Conservation (phyloP, 2,797 vertebrate genomes). For the Platyrinchus mystaceus region DNA sequence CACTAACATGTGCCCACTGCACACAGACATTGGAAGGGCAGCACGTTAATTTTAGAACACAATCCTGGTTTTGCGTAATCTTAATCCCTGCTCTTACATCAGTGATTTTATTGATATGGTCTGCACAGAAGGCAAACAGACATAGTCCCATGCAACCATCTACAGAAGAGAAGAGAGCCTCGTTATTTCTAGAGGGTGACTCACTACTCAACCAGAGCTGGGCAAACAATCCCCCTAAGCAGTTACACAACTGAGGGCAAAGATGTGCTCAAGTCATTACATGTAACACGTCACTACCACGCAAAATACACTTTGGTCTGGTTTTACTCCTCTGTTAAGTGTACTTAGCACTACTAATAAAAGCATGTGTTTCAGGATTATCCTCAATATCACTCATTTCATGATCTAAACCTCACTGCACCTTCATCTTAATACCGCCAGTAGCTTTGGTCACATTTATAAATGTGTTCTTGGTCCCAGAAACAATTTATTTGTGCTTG, state of each 20-base stretch:
- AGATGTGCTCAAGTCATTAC: background rate
- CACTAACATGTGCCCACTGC: background rate
- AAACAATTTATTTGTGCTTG: slow-evolving; percentile 47
- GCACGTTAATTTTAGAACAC: background rate
- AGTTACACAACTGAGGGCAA: background rate
- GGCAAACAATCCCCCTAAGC: background rate
- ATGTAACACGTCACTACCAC: background rate
- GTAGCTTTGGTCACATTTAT: slow-evolving; percentile 21
- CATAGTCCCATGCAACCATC: background rate
- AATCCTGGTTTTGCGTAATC: background rate
- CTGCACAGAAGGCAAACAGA: background rate
- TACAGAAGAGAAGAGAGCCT: background rate
- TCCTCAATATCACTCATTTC: background rate
- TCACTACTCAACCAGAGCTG: background rate
- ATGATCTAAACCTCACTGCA: background rate
- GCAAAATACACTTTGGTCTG: background rate
- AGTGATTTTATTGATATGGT: background rate
- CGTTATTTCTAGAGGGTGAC: background rate
- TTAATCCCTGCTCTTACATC: background rate
- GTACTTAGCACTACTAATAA: background rate
- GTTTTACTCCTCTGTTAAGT: background rate
- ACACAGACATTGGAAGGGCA: background rate
- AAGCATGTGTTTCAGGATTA: background rate
- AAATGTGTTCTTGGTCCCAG: slow-evolving; percentile 37
- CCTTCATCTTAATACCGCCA: slow-evolving; percentile 20